Conservation (phyloP, 2,888 invertebrate genomes). For the Eristalis pertinax region DNA sequence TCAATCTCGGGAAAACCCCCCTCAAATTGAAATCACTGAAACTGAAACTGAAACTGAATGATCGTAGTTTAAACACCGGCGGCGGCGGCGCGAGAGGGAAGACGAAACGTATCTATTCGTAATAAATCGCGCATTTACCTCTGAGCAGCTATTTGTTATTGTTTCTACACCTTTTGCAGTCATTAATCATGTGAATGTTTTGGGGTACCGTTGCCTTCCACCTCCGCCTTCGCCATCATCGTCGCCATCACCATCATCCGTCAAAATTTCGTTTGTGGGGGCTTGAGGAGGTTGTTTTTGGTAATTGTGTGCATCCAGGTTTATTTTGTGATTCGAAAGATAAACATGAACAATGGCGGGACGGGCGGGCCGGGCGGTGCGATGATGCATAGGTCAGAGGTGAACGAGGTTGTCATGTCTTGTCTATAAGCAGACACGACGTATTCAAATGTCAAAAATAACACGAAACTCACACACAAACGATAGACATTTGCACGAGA, state of each 20-base stretch:
- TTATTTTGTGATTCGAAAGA: constrained; percentile 44
- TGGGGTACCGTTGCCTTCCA: constrained; percentile 4
- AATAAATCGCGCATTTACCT: constrained; percentile 46
- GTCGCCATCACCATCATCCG: constrained; percentile 25
- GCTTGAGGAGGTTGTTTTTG: background rate
- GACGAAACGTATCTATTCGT: constrained; percentile 5
- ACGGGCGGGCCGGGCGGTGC: background rate
- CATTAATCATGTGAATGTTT: constrained; percentile 59
- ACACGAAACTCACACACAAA: constrained; percentile 43
- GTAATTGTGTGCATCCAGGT: constrained; percentile 27
- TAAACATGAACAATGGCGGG: constrained; percentile 36
- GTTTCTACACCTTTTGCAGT: constrained; percentile 64
- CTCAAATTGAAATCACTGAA: background rate
- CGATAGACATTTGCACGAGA: constrained; percentile 40
- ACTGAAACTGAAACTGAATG: constrained; percentile 16
- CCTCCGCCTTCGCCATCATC: too few species aligned
- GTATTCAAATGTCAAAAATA: constrained; percentile 18
- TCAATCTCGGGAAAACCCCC: constrained; percentile 33
- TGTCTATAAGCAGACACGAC: constrained; percentile 15
- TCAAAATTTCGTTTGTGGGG: constrained; percentile 45
- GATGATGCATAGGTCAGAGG: constrained; percentile 65
- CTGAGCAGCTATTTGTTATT: constrained; percentile 61
- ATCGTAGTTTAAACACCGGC: constrained; percentile 11
- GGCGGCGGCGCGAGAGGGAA: background rate
- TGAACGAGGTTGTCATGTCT: constrained; percentile 32